These are phyloP conservation scores for Itoplectis maculator DNA, from an alignment of 2,888 invertebrate genomes.

Conservation along the genomic window DNA sequence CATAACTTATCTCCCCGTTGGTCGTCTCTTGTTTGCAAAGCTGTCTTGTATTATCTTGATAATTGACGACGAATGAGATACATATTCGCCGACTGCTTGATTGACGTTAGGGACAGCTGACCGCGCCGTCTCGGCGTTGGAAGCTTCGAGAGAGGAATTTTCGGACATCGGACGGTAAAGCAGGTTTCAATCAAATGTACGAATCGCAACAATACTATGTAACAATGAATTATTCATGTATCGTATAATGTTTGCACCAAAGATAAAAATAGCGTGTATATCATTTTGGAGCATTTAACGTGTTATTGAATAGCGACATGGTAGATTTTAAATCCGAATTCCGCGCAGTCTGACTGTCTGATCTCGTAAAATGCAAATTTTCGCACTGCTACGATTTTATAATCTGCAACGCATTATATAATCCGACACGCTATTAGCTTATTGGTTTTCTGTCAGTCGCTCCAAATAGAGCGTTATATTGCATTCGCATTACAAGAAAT, in stretches of 20 bases:
- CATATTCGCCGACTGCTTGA: not conserved
- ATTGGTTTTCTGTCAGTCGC: not conserved
- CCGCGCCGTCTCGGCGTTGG: conserved; percentile 5
- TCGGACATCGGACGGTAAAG: conserved; percentile 38
- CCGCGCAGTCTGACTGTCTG: not conserved
- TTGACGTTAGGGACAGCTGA: not conserved
- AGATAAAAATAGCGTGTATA: not conserved
- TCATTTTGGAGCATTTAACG: not conserved
- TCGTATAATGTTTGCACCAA: not conserved
- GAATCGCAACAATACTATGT: not conserved
- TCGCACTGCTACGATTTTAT: conserved; percentile 7
- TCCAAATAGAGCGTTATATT: too few species aligned
- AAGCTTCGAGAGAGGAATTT: conserved; percentile 21
- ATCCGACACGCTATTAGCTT: not conserved
- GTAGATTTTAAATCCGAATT: not conserved
- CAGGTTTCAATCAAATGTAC: not conserved
- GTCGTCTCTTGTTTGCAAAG: not conserved
- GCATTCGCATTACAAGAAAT: too few species aligned
- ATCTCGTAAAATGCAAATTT: conserved; percentile 16
- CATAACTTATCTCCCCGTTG: conserved; percentile 37
- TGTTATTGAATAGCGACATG: not conserved
- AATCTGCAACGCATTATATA: conserved; percentile 1
- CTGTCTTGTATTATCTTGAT: conserved; percentile 22
- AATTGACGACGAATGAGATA: conserved; percentile 34
- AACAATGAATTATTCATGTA: not conserved